Evolutionary conservation across 1,140 invertebrate species (phyloP), one percentile per base, ranked within the genome.

Genomic region (Formica exsecta): DNA sequence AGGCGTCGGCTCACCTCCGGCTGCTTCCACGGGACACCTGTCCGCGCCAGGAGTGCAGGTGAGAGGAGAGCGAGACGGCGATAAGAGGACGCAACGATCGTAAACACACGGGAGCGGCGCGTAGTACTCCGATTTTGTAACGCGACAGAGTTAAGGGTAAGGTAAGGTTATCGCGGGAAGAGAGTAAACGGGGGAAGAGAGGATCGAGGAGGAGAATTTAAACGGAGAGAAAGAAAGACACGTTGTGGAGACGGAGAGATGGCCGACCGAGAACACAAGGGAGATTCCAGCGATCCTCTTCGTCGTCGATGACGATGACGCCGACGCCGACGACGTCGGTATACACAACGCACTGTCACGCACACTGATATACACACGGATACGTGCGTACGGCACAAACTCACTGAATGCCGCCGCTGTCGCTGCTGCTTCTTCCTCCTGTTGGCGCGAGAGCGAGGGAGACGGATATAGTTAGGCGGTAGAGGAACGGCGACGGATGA

Each of bases 21-120:
- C 61, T 48, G 59, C 41, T 66, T 85, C 74, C 85, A 66, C 86
- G 88, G 74, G 86, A 90, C 89, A 90, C 89, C 89, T 90, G 89
- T 89, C 76, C 87, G 79, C 88, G 75, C 36, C 54, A 75, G 36
- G 54, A 48, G 51, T 44, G 89, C 89, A 90, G 89, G 89, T 90
- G 89, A 90, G 89, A 87, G 89, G 87, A 71, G 74, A 87, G 77
- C 70, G 85, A 85, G 90, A 86, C 88, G 86, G 71, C 85, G 85
- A 89, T 76, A 89, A 87, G 85, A 90, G 89, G 90, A 89, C 87
- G 91, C 87, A 84, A 91, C 88, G 87, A 87, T 91, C 73, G 90
- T 89, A 91, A 85, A 91, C 86, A 90, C 85, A 87, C 77, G 36
- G 89, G 88, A 89, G 88, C 87, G 85, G 87, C 75, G 85, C 85